Evolutionary conservation across 2,797 vertebrate genomes (phyloP).

Genomic region (Lindbergichthys nudifrons): DNA sequence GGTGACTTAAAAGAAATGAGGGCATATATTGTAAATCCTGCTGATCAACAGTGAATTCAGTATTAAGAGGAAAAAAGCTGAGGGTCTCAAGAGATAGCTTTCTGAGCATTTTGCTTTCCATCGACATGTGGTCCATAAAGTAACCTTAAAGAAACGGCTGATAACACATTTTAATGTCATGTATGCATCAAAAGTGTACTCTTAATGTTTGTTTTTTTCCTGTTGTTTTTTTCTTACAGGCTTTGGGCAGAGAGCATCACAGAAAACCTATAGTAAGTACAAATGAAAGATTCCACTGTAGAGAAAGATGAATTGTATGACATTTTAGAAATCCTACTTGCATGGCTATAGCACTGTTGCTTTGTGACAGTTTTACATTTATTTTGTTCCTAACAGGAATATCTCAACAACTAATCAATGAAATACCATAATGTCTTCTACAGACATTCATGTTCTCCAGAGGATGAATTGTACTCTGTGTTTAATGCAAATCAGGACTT

Average conservation of each 20-base stretch:
- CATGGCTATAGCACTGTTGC: background rate
- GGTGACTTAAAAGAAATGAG: background rate
- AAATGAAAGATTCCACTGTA: background rate
- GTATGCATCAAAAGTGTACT: background rate
- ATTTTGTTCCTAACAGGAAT: background rate
- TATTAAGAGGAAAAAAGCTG: background rate
- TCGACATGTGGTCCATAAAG: background rate
- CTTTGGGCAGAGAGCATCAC: slow-evolving; percentile 82
- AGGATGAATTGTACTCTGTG: background rate
- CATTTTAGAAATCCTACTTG: background rate
- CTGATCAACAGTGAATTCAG: background rate
- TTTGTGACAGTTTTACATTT: too few relatives aligned
- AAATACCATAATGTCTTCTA: background rate
- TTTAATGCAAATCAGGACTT: background rate
- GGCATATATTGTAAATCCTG: background rate
- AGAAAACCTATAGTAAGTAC: slow-evolving; percentile 83
- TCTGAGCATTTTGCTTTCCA: background rate
- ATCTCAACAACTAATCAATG: background rate
- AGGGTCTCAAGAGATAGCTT: background rate
- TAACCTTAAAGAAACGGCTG: background rate
- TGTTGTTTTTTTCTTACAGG: slow-evolving; percentile 64
- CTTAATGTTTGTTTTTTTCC: slow-evolving; percentile 11
- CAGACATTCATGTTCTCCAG: background rate
- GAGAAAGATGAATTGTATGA: background rate
- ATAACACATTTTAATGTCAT: background rate